Percentiles rank a stretch among this genome's conserved stretches.
Conservation (phyloP, 2,797 vertebrate species). For the Adrianichthys oophorus region DNA sequence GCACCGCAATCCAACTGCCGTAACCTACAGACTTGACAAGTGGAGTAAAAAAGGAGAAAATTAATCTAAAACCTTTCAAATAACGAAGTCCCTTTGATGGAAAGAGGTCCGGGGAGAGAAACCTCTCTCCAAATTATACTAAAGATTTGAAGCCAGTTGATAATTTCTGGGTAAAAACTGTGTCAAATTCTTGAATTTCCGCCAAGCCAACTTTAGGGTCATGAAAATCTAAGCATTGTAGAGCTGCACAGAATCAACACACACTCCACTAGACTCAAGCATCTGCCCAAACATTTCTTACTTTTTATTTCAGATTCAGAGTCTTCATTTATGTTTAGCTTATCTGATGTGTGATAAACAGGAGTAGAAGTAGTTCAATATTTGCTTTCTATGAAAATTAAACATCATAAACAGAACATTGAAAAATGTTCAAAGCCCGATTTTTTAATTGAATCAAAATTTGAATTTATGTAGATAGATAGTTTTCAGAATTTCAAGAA, state of each 20-base stretch:
- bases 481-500: too few relatives aligned
- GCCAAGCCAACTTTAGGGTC: slow-evolving; percentile 46
- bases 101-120: slow-evolving; percentile 35
- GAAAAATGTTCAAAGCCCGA: too few relatives aligned
- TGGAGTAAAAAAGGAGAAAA: slow-evolving; percentile 14
- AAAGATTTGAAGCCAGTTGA: slow-evolving; percentile 55
- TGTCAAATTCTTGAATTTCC: slow-evolving; percentile 58
- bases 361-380: too few relatives aligned
- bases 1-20: slow-evolving; percentile 4
- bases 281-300: neutral
- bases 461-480: too few relatives aligned
- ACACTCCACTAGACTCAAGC: neutral
- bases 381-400: too few relatives aligned
- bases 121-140: slow-evolving; percentile 42
- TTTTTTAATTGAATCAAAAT: too few relatives aligned
- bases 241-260: slow-evolving; percentile 8
- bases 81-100: slow-evolving; percentile 44
- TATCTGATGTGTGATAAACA: too few relatives aligned
- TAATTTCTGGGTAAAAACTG: slow-evolving; percentile 63
- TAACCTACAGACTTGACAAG: neutral
- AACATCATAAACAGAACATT: too few relatives aligned
- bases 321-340: too few relatives aligned
- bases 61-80: slow-evolving; percentile 49
- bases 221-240: slow-evolving; percentile 31
- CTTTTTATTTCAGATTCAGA: too few relatives aligned